Conservation (phyloP, 2,888 invertebrate genomes). For the Eumacrocentrus americanus region DNA sequence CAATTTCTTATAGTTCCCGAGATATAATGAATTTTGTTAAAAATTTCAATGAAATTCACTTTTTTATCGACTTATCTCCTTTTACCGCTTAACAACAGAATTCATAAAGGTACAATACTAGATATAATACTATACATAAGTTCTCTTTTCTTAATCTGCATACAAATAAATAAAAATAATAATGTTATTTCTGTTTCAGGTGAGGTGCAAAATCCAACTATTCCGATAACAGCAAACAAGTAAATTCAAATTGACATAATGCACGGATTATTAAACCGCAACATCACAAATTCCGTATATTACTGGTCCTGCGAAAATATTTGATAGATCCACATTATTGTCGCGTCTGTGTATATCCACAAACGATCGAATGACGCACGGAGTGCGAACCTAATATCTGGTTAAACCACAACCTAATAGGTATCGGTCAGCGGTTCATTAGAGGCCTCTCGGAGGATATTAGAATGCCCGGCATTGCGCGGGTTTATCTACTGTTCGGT, state of each 20-base stretch:
- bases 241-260: not conserved
- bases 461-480: constrained; percentile 53
- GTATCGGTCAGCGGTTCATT: constrained; percentile 50
- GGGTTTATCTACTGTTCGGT: constrained; percentile 29
- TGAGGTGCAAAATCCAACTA: constrained; percentile 22
- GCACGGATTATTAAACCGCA: not conserved
- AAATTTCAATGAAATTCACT: no score
- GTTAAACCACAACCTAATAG: constrained; percentile 41
- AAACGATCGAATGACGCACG: constrained; percentile 12
- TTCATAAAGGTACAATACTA: not conserved
- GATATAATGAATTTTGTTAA: no score
- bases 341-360: not conserved
- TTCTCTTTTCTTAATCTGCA: not conserved
- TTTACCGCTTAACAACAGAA: no score
- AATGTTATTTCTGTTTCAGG: constrained; percentile 31
- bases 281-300: not conserved
- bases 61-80: no score
- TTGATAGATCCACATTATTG: constrained; percentile 12
- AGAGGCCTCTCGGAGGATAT: constrained; percentile 48
- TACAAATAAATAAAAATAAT: not conserved
- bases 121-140: no score
- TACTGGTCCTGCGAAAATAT: not conserved
- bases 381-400: constrained; percentile 30
- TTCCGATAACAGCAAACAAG: not conserved
- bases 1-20: no score